Evolutionary conservation across 2,797 vertebrate species (phyloP).

Genomic region (Stomatorhinus walkeri): DNA sequence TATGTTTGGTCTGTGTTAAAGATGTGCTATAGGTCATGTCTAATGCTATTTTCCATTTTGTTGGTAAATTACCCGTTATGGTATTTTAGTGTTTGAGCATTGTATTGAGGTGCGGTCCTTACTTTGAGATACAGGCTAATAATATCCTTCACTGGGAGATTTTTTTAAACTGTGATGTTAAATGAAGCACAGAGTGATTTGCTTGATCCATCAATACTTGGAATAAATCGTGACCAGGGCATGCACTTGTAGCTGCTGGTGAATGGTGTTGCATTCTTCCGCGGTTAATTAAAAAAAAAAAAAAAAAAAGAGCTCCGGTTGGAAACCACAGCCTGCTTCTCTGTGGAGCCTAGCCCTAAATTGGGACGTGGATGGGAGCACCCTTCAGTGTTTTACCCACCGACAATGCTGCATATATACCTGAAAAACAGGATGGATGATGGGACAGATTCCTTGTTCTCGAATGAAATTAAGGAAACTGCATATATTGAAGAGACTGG

Average conservation of each 20-base stretch:
- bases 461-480: constrained; percentile 54
- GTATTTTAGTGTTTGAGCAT: not conserved
- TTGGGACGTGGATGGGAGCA: not conserved
- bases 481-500: constrained; percentile 38
- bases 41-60: not conserved
- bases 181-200: not conserved
- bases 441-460: constrained; percentile 42
- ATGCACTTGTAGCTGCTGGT: not conserved
- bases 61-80: not conserved
- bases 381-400: constrained; percentile 29
- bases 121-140: not conserved
- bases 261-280: not conserved
- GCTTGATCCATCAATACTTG: not conserved
- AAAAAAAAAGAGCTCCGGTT: not conserved
- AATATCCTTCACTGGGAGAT: not conserved
- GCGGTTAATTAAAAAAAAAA: not conserved
- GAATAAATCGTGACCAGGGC: not conserved
- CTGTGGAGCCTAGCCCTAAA: not conserved
- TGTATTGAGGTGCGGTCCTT: not conserved
- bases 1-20: not conserved
- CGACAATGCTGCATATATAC: constrained; percentile 31
- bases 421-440: not conserved
- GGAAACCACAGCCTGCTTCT: not conserved
- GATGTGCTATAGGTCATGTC: not conserved
- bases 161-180: not conserved